Conservation (phyloP, 2,888 invertebrate species). For the Julus scandinavius region DNA sequence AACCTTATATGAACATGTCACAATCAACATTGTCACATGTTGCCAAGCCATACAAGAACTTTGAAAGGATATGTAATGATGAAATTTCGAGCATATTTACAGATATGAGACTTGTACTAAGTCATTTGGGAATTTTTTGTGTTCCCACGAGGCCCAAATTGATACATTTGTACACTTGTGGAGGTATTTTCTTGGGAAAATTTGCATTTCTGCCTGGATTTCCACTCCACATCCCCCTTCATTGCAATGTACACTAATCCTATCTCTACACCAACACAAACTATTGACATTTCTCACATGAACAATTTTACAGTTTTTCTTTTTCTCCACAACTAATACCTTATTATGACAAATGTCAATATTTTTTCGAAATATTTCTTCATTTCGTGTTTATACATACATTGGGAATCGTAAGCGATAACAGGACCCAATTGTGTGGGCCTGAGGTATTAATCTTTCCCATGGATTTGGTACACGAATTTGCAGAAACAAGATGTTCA, state of each 20-base stretch:
- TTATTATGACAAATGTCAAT: slow-evolving; percentile 1
- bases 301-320: background rate
- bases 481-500: background rate
- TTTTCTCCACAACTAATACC: background rate
- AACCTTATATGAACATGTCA: too few species aligned
- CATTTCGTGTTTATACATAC: background rate
- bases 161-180: background rate
- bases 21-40: background rate
- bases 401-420: background rate
- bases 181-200: slow-evolving; percentile 9
- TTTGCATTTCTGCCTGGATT: background rate
- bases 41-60: background rate
- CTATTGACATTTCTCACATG: background rate
- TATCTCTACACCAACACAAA: background rate
- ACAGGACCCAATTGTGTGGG: background rate
- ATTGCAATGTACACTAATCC: background rate
- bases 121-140: background rate
- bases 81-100: background rate
- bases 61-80: background rate
- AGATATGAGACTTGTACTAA: background rate
- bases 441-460: background rate
- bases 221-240: background rate
- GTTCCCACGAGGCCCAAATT: background rate
- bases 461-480: background rate
- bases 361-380: background rate